Evolutionary conservation across 2,113 vertebrate genomes (phyloP).

Genomic region (Emydura subglobosa): DNA sequence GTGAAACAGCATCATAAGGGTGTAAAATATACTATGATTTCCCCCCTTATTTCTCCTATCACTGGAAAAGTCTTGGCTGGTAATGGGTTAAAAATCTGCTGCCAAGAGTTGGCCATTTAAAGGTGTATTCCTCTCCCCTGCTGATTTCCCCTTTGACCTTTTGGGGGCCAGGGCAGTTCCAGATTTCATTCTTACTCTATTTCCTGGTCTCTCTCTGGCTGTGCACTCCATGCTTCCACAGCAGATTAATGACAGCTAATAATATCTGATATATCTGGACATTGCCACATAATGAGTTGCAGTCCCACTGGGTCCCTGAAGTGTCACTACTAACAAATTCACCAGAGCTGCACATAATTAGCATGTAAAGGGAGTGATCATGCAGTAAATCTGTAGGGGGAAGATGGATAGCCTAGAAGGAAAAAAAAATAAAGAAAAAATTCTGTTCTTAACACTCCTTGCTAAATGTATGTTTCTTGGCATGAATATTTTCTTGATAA

Average conservation of each 20-base stretch:
- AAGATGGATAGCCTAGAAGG: conserved; percentile 88
- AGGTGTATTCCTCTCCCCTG: conserved; percentile 66
- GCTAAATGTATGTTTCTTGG: conserved; percentile 88
- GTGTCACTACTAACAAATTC: conserved; percentile 99
- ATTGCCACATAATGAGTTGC: conserved; percentile 96
- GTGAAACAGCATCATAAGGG: not conserved
- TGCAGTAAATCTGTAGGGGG: conserved; percentile 90
- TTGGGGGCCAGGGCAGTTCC: conserved; percentile 70
- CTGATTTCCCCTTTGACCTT: conserved; percentile 87
- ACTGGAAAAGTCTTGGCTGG: not conserved
- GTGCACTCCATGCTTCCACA: conserved; percentile 84
- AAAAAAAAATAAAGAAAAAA: conserved; percentile 80
- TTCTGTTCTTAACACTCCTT: conserved; percentile 84
- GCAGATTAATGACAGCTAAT: conserved; percentile 99
- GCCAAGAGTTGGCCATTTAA: conserved; percentile 65
- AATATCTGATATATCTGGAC: conserved; percentile 99
- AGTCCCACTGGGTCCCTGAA: conserved; percentile 94
- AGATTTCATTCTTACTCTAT: conserved; percentile 84
- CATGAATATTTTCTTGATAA: conserved; percentile 90
- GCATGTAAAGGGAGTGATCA: conserved; percentile 94
- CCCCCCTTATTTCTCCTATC: not conserved
- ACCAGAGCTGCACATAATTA: conserved; percentile 92
- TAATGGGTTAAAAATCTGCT: conserved; percentile 48
- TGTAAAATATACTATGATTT: not conserved
- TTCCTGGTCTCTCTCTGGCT: conserved; percentile 81